Base-by-base conservation (phyloP, 2,113 vertebrate genomes). In the Bungarus multicinctus region DNA sequence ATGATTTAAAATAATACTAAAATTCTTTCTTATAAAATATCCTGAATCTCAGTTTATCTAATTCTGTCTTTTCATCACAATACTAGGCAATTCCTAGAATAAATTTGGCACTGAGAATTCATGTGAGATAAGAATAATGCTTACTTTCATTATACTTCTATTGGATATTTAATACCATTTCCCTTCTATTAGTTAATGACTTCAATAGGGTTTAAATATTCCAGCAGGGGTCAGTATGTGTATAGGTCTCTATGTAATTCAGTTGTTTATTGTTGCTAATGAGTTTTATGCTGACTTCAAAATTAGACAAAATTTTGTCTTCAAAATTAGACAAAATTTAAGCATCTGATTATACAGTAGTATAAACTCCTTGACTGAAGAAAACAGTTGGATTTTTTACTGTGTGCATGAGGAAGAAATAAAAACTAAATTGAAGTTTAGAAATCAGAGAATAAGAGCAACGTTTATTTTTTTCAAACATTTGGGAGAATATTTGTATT, bases 221-320 rank as follows among this genome's bases (percentile, higher is more conserved):
- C 96, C 97, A 96, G 95, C 94, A 97, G 97, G 96, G 96, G 97
- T 91, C 97, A 96, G 96, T 94, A 93, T 93, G 7, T 69, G 92
- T 95, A 92, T 27, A 95, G 18, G 93, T 92, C 96, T 96, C 60
- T 91, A 3, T 47, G 23, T 47, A 94, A 91, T 92, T 91, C 23
- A 2, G 0, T 7, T 1, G 1, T 47, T 47, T 85, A 14, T 43
- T 91, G 50, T 88, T 85, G 54, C 0, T 16, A 85, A 95, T 93
- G 89, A 58, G n/a, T 87, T 89, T n/a, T 81, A 30, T 8, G 0
- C 1, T 74, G 58, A 45, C 3, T 57, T 52, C 43, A 86, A 16
- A 39, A 52, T 57, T 11, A 20, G 22, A 90, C 23, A 81, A 93
- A 95, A 89, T 2, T 18, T 1, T 39, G 74, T 4, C 5, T 57